A percentile compares a stretch with the other conserved stretches of the same genome.
phyloP scores from a whole-genome alignment of 1,140 invertebrate genomes.

The Sycophaga agraensis region DNA sequence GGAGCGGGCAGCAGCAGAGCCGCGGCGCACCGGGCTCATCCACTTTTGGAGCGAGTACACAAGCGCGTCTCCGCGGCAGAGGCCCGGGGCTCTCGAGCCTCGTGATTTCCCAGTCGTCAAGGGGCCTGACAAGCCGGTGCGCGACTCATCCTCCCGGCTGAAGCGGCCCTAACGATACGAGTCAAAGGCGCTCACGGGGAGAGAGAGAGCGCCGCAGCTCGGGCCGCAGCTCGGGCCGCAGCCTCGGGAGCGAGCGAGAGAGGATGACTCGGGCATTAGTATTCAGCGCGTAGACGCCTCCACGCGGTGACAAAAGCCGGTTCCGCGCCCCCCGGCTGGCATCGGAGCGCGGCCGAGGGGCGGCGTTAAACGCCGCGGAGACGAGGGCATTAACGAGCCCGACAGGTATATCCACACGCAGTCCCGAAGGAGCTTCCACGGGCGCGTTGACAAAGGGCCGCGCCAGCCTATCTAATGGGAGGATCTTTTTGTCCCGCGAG shows the following conservation, averaged over 20 bases:
- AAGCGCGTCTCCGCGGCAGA: too few species aligned
- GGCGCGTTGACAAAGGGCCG: constrained; percentile 19
- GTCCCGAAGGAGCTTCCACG: background rate
- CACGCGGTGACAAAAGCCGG: background rate
- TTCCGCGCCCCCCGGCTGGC: background rate
- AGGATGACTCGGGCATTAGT: background rate
- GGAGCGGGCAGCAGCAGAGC: background rate
- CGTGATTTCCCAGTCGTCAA: constrained; percentile 19
- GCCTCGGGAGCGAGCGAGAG: background rate
- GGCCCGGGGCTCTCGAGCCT: background rate
- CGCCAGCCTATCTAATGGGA: constrained; percentile 7
- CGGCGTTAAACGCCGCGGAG: background rate
- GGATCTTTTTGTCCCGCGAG: constrained; percentile 24
- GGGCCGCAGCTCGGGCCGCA: background rate
- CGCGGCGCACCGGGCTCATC: background rate
- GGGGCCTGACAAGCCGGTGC: background rate
- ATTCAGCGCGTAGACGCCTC: constrained; percentile 4
- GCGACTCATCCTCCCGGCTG: constrained; percentile 16
- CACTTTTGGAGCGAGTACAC: background rate
- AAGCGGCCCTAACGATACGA: background rate
- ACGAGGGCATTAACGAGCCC: constrained; percentile 8
- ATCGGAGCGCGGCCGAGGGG: background rate
- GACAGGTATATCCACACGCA: constrained; percentile 1
- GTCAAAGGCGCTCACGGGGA: background rate
- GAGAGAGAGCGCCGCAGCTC: background rate